Base-by-base conservation (phyloP, 2,113 vertebrate species). In the Rhinogobius similis region DNA sequence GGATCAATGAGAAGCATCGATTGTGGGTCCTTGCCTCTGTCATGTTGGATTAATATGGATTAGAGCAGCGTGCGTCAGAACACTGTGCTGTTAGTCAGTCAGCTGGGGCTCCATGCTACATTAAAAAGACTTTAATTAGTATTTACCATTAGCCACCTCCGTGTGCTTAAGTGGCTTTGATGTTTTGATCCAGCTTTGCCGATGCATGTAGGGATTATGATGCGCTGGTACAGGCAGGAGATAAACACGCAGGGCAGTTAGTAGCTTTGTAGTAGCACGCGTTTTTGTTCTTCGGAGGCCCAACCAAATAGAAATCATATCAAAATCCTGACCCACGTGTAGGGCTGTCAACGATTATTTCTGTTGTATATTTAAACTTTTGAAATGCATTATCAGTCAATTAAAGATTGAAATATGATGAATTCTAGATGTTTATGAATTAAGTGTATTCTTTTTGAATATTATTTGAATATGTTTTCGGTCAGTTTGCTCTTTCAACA, bases 31-130 rank as follows among this genome's bases (percentile, higher is more conserved):
- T 73, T 84, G 80, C 85, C 67, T 68, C 71, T 74, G 86, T 86
- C 83, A 69, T 70, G 76, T 84, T 67, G 82, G 84, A 90, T 89
- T 88, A 84, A 86, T 82, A 88, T 87, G 81, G 86, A 89, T 91
- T 86, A 87, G 81, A 77, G 48, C 81, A 32, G 62, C 65, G 78
- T 81, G 85, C 68, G 72, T 82, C 65, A 64, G 68, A 79, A 82
- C 76, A 68, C 67, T 67, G 70, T 66, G 55, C 29, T 12, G 75
- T 83, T 82, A 85, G 70, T 75, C 76, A 78, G 67, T 65, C 21
- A 1, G 66, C 66, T 77, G 78, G 27, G 81, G 84, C 65, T 65
- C 69, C 75, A n/a, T 41, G 66, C 72, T 56, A 70, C 73, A 64
- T 81, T 82, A 50, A 43, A 65, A 46, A 53, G 65, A 9, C 56